These are phyloP conservation scores for Puntigrus tetrazona DNA, from an alignment of 2,113 vertebrate species.

Conservation along the genomic window DNA sequence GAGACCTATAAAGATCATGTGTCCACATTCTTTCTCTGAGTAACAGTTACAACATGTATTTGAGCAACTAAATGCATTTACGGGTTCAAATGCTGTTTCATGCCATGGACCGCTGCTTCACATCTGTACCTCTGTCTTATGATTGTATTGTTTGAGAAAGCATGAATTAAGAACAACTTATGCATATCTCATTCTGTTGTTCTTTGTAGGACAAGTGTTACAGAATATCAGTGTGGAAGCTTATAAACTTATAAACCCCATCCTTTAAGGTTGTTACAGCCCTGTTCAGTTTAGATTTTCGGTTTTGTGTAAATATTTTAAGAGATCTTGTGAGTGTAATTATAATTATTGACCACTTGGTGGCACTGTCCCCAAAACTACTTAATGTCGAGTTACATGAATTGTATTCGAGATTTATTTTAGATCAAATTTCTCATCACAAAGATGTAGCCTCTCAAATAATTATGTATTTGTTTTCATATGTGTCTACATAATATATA, in stretches of 20 bases:
- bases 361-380: background rate
- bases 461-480: background rate
- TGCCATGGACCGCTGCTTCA: background rate
- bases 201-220: background rate
- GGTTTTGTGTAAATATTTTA: background rate
- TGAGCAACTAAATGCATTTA: background rate
- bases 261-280: background rate
- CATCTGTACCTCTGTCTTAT: background rate
- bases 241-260: background rate
- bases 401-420: background rate
- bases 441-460: background rate
- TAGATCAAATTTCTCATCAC: background rate
- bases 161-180: background rate
- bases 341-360: background rate
- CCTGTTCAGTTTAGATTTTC: background rate
- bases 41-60: constrained; percentile 8
- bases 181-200: background rate
- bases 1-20: background rate
- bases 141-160: background rate
- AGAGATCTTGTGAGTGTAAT: background rate
- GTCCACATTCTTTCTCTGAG: background rate
- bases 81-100: background rate
- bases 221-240: background rate
- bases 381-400: background rate
- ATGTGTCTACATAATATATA: background rate